These are phyloP conservation scores for Heterodera schachtii DNA, from an alignment of 1,140 invertebrate species.

Conservation along the genomic window DNA sequence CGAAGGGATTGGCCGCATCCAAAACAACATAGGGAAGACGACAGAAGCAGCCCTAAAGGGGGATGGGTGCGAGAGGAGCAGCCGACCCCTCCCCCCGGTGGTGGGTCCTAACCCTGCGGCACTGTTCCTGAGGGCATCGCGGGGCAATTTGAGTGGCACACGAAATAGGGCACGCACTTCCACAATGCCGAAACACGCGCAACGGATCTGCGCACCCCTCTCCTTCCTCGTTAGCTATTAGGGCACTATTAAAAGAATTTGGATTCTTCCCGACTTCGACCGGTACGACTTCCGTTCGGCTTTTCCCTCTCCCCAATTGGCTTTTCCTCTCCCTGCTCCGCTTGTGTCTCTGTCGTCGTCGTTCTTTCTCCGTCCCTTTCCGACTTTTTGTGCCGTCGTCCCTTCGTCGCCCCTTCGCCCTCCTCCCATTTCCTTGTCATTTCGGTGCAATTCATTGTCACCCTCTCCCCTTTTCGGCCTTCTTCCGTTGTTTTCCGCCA, in stretches of 20 bases:
- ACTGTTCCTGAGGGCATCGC: conserved; percentile 34
- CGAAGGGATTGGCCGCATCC: conserved; percentile 34
- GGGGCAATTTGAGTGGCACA: conserved; percentile 31
- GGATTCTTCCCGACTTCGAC: neutral
- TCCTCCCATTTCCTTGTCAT: neutral
- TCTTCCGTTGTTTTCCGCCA: conserved; percentile 10
- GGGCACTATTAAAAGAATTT: conserved; percentile 2
- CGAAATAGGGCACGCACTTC: conserved; percentile 44
- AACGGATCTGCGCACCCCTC: conserved; percentile 36
- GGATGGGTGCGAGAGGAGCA: neutral
- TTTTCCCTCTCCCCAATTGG: neutral
- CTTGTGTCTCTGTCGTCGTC: no score
- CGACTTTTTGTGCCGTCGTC: no score
- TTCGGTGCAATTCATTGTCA: conserved; percentile 8
- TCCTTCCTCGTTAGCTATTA: conserved; percentile 1
- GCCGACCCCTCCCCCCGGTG: no score
- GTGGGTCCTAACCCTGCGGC: conserved; percentile 2
- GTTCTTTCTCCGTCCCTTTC: conserved; percentile 9
- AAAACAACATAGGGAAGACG: conserved; percentile 41
- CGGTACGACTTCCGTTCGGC: neutral
- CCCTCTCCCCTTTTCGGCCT: neutral
- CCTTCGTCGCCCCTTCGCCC: neutral
- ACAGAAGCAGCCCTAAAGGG: conserved; percentile 39
- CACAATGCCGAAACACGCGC: conserved; percentile 33
- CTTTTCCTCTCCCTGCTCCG: no score